A percentile compares a stretch with the other conserved stretches of the same genome.
Evolutionary conservation across 2,113 vertebrate species (phyloP).

Genomic region (Peromyscus leucopus): DNA sequence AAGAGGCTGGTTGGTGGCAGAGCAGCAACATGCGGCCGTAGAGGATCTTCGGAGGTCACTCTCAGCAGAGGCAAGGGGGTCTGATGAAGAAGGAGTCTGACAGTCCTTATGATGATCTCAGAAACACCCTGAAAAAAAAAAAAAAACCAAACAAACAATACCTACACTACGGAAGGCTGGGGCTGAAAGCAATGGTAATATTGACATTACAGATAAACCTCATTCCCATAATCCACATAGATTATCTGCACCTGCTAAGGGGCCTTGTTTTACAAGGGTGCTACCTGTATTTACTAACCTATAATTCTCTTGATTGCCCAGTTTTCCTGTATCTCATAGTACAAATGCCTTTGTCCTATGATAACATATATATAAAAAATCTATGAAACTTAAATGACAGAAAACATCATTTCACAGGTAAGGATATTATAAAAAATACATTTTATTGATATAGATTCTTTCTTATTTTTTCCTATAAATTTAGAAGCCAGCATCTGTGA

Average conservation of each 20-base stretch:
- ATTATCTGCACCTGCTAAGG: background rate
- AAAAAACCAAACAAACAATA: no score
- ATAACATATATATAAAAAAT: background rate
- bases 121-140: background rate
- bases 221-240: background rate
- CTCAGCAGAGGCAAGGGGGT: background rate
- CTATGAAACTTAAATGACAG: slow-evolving; percentile 22
- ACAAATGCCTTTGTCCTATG: background rate
- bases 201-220: background rate
- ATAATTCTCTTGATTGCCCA: background rate
- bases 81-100: background rate
- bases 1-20: background rate
- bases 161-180: background rate
- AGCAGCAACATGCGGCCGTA: background rate
- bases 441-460: background rate
- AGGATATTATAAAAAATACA: slow-evolving; percentile 4
- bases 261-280: background rate
- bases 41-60: background rate
- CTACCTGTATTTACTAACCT: background rate
- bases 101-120: background rate
- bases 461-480: background rate
- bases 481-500: background rate
- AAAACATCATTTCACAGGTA: slow-evolving; percentile 35
- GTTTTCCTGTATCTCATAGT: background rate
- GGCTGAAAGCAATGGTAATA: no score